Evolutionary conservation across 1,140 invertebrate genomes (phyloP).

Genomic region (Drosophila bifasciata): DNA sequence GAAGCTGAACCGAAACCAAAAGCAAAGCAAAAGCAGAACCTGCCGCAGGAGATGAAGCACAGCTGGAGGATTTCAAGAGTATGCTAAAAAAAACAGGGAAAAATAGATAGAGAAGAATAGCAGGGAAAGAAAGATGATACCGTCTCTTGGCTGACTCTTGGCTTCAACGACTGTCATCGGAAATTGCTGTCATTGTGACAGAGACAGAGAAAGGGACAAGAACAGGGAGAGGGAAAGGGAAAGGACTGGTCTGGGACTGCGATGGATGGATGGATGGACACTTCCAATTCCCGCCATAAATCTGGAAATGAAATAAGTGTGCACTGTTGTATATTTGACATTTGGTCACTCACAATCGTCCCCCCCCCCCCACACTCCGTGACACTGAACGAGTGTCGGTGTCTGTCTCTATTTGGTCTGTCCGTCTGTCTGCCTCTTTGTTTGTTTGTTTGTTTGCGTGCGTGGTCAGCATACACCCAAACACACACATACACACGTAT

Average conservation of each 20-base stretch:
- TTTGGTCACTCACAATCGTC: slow-evolving; percentile 70
- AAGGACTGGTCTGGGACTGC: too few relatives aligned
- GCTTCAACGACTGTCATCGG: slow-evolving; percentile 60
- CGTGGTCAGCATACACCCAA: slow-evolving; percentile 59
- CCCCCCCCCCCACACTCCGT: too few relatives aligned
- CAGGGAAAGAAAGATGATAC: slow-evolving; percentile 33
- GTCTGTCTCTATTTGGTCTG: slow-evolving; percentile 8
- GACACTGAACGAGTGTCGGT: slow-evolving; percentile 51
- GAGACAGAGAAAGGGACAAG: slow-evolving; percentile 13
- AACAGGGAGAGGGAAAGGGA: too few relatives aligned
- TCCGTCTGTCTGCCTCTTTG: slow-evolving; percentile 13
- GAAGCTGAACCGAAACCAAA: slow-evolving; percentile 46
- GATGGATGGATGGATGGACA: slow-evolving; percentile 12
- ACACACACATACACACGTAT: slow-evolving; percentile 27
- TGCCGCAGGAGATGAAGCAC: slow-evolving; percentile 19
- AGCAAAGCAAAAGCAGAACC: slow-evolving; percentile 4
- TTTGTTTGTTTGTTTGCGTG: slow-evolving; percentile 41
- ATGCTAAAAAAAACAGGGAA: slow-evolving; percentile 12
- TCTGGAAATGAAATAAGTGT: slow-evolving; percentile 79
- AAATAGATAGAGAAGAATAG: slow-evolving; percentile 13
- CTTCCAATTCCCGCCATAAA: slow-evolving; percentile 63
- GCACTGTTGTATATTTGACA: slow-evolving; percentile 74
- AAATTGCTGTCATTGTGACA: slow-evolving; percentile 71
- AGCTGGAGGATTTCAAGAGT: slow-evolving; percentile 18
- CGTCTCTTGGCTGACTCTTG: slow-evolving; percentile 23